These are phyloP conservation scores for Cairina moschata DNA, from an alignment of 2,113 vertebrate genomes.

Conservation along the genomic window DNA sequence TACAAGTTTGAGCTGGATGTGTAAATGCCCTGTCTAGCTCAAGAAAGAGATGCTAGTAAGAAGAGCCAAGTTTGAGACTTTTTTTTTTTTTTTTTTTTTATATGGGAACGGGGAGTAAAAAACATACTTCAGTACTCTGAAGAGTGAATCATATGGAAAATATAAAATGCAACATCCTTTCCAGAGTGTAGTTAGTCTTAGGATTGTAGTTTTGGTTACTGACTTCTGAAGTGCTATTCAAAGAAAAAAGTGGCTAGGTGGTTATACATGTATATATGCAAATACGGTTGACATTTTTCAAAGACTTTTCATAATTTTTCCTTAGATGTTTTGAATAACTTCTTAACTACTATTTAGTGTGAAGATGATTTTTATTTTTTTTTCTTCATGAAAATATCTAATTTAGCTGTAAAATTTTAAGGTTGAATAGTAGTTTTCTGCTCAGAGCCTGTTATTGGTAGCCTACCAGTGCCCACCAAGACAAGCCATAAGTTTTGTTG, in stretches of 20 bases:
- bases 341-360: not conserved
- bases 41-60: not conserved
- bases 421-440: not conserved
- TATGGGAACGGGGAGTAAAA: not conserved
- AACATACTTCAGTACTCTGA: not conserved
- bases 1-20: not conserved
- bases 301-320: not conserved
- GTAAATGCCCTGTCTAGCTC: not conserved
- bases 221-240: not conserved
- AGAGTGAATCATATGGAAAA: not conserved
- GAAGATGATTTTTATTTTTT: not conserved
- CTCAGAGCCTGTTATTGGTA: not conserved
- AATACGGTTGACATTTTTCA: not conserved
- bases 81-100: not conserved
- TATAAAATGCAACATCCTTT: not conserved
- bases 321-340: not conserved
- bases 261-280: not conserved
- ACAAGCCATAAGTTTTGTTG: not conserved
- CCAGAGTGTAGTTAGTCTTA: not conserved
- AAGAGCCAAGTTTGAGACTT: not conserved
- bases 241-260: not conserved
- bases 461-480: not conserved
- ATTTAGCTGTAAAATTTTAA: not conserved
- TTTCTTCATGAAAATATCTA: not conserved
- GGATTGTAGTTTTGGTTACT: not conserved